Conservation (phyloP, 1,140 invertebrate species). For the Drosophila biarmipes region DNA sequence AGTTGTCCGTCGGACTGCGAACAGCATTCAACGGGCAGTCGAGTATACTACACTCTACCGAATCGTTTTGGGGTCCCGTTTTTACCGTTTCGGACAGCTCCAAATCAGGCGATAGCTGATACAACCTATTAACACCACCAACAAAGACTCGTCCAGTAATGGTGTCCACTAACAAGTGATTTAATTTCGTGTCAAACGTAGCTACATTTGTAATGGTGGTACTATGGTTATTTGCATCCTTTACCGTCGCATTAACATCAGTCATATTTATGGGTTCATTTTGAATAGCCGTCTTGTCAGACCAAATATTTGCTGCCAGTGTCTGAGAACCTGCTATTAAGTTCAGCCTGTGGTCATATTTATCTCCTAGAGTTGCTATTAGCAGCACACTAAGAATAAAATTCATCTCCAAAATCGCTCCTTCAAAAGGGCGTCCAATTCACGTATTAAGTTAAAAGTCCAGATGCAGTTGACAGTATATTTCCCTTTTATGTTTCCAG, state of each 20-base stretch:
- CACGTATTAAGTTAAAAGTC: not conserved
- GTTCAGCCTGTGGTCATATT: conserved; percentile 13
- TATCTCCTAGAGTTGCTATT: conserved; percentile 40
- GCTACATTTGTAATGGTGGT: conserved; percentile 74
- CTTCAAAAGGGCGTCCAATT: conserved; percentile 10
- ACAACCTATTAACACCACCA: conserved; percentile 96
- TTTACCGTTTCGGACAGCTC: conserved; percentile 90
- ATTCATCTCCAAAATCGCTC: conserved; percentile 59
- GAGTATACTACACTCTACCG: conserved; percentile 93
- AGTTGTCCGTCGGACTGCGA: conserved; percentile 93
- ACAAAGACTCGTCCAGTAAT: conserved; percentile 96
- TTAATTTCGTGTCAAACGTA: conserved; percentile 84
- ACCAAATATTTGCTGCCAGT: conserved; percentile 22
- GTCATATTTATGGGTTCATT: conserved; percentile 25
- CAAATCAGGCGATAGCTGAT: conserved; percentile 95
- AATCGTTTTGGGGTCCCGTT: conserved; percentile 96
- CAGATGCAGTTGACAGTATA: conserved; percentile 4
- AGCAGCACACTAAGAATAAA: conserved; percentile 57
- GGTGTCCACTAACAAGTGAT: conserved; percentile 96
- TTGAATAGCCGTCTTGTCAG: conserved; percentile 3
- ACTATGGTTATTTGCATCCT: conserved; percentile 31
- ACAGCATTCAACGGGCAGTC: conserved; percentile 91
- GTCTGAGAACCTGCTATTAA: conserved; percentile 8
- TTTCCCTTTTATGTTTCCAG: not conserved
- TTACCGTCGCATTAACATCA: conserved; percentile 44